Evolutionary conservation across 2,797 vertebrate genomes (phyloP).

Genomic region (Aotus griseimembra): DNA sequence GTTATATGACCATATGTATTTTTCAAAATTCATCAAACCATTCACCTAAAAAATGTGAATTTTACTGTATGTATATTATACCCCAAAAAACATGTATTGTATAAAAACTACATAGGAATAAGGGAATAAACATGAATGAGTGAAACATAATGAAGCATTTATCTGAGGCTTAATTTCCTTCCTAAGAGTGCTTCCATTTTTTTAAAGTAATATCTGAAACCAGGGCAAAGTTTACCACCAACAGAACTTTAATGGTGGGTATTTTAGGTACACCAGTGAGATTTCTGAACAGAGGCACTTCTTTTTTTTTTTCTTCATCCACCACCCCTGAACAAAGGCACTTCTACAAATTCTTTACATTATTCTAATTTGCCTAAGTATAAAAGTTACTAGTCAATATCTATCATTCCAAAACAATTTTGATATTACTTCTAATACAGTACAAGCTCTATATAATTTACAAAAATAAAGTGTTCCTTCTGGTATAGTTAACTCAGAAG

Average conservation of each 20-base stretch:
- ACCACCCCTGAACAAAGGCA: not conserved
- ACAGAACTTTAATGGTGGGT: not conserved
- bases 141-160: not conserved
- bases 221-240: not conserved
- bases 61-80: not conserved
- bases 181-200: not conserved
- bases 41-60: not conserved
- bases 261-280: not conserved
- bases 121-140: not conserved
- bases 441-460: not conserved
- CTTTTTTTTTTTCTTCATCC: not conserved
- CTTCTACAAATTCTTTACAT: not conserved
- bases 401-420: not conserved
- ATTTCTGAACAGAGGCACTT: not conserved
- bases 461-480: not conserved
- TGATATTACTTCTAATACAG: not conserved
- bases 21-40: not conserved
- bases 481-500: not conserved
- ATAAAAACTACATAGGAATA: not conserved
- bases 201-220: not conserved
- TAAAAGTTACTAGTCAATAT: not conserved
- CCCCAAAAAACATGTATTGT: not conserved
- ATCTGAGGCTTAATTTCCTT: not conserved
- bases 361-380: not conserved
- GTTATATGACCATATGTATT: not conserved